phyloP scores from a whole-genome alignment of 35 echinoderm and acorn worm species.

The Heliocidaris tuberculata region DNA sequence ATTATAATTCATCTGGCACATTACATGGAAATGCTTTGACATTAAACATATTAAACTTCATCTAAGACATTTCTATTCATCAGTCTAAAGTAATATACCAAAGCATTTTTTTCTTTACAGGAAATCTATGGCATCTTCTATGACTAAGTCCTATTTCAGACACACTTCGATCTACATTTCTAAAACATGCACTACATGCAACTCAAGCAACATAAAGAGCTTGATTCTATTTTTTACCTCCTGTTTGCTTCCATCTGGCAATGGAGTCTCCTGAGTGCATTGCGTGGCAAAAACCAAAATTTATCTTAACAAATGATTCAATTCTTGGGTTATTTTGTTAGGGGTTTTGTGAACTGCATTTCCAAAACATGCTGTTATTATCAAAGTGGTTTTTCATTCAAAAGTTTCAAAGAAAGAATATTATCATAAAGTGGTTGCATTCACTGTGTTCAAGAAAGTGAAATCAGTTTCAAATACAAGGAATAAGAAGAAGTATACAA shows the following conservation, averaged over 20 bases:
- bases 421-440: background rate
- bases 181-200: background rate
- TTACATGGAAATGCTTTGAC: too few species aligned
- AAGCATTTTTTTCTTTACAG: background rate
- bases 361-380: background rate
- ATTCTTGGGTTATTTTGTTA: background rate
- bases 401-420: background rate
- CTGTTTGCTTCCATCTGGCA: background rate
- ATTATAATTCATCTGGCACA: too few species aligned
- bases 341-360: background rate
- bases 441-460: background rate
- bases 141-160: background rate
- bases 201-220: background rate
- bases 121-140: background rate
- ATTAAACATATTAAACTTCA: too few species aligned
- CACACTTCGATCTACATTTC: background rate
- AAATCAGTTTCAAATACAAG: background rate
- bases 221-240: conserved; percentile 1
- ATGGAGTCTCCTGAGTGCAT: background rate
- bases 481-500: background rate
- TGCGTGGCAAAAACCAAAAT: background rate
- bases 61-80: too few species aligned
- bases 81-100: too few species aligned
- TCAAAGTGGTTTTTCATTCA: too few species aligned
- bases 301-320: background rate